Evolutionary conservation across 2,888 invertebrate species (phyloP), one percentile per base, ranked within the genome.

Genomic region (Melanargia galathea): DNA sequence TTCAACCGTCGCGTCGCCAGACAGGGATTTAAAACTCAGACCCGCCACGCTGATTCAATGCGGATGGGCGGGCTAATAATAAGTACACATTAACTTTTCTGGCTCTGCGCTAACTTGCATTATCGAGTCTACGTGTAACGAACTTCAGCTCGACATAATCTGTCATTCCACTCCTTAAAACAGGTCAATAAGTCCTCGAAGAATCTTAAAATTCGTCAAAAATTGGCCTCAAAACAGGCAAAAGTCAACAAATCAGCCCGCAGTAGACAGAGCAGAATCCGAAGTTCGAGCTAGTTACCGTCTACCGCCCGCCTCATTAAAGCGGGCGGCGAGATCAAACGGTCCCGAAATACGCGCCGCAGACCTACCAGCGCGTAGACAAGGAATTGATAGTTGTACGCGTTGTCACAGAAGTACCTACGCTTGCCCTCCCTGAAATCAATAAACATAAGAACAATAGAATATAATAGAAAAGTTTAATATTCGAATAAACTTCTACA

Each of bases 291-390:
- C 86, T 87, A 86, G 89, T 86, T 84, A 84, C 84, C 80, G 83
- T 80, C 81, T 83, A 81, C 80, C 78, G 81, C 79, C 76, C 79
- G 83, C 78, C 89, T 90, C 90, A 87, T 90, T 90, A 90, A 87
- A 87, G 76, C 78, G 87, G 86, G 88, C 92, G 92, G 93, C 89
- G 87, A 93, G 92, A 93, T 93, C 93, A 93, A 93, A 93, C 91
- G 92, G 86, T 87, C 88, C 93, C 93, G 90, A 90, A 90, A 90
- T 90, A 89, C 86, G 78, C 84, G 69, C 75, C 76, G 74, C 74
- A 86, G 85, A 86, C 75, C 77, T 83, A 84, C 71, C 76, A 73
- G 70, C 68, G 73, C 71, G 67, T 83, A 86, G 86, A 85, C 62
- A 51, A 55, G 51, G 65, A 67, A 66, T 71, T 70, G 71, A 67